A percentile compares a stretch with the other conserved stretches of the same genome.
Conservation (phyloP, 2,888 invertebrate species). For the Hipparchia sbordonii region DNA sequence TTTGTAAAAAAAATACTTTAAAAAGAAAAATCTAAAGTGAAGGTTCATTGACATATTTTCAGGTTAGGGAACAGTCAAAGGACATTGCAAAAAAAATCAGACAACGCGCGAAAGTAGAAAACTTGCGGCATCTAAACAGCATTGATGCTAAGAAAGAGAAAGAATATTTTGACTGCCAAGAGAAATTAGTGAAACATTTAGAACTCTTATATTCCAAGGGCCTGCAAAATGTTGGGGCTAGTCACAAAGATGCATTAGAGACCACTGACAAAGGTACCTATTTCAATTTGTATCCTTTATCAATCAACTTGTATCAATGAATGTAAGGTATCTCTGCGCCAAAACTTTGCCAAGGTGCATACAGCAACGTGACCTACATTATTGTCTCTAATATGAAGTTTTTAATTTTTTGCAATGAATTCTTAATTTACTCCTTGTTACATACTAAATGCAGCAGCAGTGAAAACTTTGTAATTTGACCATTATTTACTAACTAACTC, state of each 20-base stretch:
- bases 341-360: no score
- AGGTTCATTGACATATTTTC: conserved; percentile 43
- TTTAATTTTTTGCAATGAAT: no score
- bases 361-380: no score
- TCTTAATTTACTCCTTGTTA: no score
- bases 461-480: no score
- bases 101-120: conserved; percentile 71
- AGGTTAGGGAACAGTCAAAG: conserved; percentile 81
- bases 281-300: background rate
- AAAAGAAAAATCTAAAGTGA: conserved; percentile 8
- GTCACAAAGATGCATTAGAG: conserved; percentile 64
- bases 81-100: conserved; percentile 76
- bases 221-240: conserved; percentile 62
- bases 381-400: no score
- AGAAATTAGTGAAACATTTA: conserved; percentile 65
- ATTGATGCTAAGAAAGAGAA: conserved; percentile 64
- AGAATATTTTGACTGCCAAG: conserved; percentile 67
- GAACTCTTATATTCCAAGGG: conserved; percentile 65
- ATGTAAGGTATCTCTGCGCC: no score
- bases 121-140: conserved; percentile 59
- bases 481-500: no score
- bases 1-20: conserved; percentile 34
- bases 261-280: conserved; percentile 53
- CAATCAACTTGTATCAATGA: background rate
- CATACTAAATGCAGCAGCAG: no score